Evolutionary conservation across 2,797 vertebrate species (phyloP), one percentile per base, ranked within the genome.

Genomic region (Leptatherina wallacei): DNA sequence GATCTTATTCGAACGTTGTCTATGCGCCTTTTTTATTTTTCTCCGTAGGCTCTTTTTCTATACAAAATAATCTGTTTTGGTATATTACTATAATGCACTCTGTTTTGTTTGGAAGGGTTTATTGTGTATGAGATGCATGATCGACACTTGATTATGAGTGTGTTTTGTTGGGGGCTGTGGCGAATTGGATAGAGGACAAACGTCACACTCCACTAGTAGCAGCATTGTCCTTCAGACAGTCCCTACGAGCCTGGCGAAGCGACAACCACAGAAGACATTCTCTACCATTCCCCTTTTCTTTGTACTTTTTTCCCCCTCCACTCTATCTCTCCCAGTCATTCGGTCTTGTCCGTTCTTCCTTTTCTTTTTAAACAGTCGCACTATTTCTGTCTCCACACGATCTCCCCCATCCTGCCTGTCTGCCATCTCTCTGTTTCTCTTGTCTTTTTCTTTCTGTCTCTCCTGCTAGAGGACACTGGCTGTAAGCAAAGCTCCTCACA

Each of bases 401-500:
- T 75, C 82, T 75, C 73, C 66, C 49, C 47, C 57, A 22, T 70
- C 77, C 71, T 20, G 75, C 69, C 85, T 75, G 80, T 87, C 81
- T 30, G 55, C 83, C 69, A 40, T 88, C 75, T 62, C 73, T 71
- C 78, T 65, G 24, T 70, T 80, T 80, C 78, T 71, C 84, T 84
- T 68, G 78, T 88, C 85, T 83, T 87, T 83, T 76, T 80, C 77
- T 54, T 71, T 86, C 80, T 87, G 83, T 88, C 89, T 85, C 85
- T 88, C 88, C 84, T 87, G 90, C 81, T 91, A 88, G 91, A 93
- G 93, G 91, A 93, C 91, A 92, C 89, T 91, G 27, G 77, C 86
- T 89, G 86, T 87, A 91, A 90, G 90, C 87, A 92, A 92, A 94
- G 92, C 91, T 73, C 78, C 83, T 82, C 85, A 94, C 93, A 95